Conservation (phyloP, 2,888 invertebrate species). For the Hyppa rectilinea region DNA sequence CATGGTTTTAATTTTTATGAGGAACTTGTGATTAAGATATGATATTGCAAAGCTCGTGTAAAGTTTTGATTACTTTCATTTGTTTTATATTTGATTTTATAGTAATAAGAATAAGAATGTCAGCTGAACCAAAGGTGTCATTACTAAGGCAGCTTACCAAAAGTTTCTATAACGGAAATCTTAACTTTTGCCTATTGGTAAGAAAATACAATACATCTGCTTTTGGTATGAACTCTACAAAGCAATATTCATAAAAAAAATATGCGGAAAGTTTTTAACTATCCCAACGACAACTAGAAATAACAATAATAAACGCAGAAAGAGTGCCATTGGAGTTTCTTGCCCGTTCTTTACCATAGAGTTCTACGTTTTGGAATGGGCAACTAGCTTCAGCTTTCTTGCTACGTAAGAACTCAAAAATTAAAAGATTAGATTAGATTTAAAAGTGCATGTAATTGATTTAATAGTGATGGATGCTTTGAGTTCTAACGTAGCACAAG, state of each 20-base stretch:
- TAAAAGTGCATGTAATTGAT: too few species aligned
- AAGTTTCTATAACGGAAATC: constrained; percentile 71
- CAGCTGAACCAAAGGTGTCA: constrained; percentile 17
- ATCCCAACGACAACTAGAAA: neutral
- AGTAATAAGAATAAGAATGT: constrained; percentile 30
- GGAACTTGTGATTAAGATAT: neutral
- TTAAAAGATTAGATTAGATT: too few species aligned
- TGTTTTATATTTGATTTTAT: neutral
- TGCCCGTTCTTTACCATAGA: too few species aligned
- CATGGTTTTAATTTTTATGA: too few species aligned
- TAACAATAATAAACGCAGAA: too few species aligned
- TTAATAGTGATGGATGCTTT: too few species aligned
- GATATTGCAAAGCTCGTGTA: neutral
- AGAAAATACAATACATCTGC: constrained; percentile 4
- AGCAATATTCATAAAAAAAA: neutral
- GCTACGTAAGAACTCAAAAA: too few species aligned
- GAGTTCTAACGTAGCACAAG: neutral
- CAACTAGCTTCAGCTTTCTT: too few species aligned
- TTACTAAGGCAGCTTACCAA: constrained; percentile 59
- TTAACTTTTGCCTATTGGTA: constrained; percentile 71
- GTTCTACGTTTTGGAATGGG: too few species aligned
- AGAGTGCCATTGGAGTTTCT: too few species aligned
- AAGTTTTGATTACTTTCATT: neutral
- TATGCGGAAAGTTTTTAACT: neutral
- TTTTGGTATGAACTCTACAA: neutral